A percentile compares a stretch with the other conserved stretches of the same genome.
Evolutionary conservation across 2,888 invertebrate genomes (phyloP).

Genomic region (Oligia latruncula): DNA sequence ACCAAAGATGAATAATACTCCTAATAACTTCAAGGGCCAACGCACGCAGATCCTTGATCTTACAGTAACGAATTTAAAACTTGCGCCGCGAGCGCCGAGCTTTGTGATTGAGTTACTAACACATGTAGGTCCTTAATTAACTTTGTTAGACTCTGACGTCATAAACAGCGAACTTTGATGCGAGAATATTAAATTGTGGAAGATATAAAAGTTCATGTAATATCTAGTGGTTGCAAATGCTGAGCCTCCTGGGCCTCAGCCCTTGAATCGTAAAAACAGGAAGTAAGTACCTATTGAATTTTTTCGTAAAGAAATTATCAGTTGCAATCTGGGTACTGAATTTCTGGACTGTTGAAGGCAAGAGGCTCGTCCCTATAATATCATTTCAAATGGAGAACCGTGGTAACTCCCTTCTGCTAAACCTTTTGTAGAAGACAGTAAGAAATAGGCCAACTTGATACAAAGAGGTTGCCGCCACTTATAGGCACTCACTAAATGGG

Average conservation of each 20-base stretch:
- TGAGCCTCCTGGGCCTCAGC: background rate
- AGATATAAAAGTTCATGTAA: background rate
- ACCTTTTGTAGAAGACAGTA: background rate
- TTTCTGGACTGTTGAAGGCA: background rate
- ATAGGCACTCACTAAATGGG: background rate
- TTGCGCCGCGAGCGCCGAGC: slow-evolving; percentile 10
- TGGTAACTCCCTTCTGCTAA: background rate
- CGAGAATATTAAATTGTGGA: slow-evolving; percentile 13
- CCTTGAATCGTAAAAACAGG: no score
- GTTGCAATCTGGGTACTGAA: no score
- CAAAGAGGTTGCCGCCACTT: slow-evolving; percentile 6
- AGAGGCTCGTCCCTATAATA: background rate
- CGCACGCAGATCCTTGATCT: slow-evolving; percentile 38
- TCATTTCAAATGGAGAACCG: background rate
- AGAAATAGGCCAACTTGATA: slow-evolving; percentile 5
- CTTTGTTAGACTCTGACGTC: slow-evolving; percentile 26
- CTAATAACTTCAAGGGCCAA: slow-evolving; percentile 12
- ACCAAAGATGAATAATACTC: background rate
- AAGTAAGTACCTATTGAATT: no score
- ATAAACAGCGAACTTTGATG: slow-evolving; percentile 38
- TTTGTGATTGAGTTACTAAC: slow-evolving; percentile 29
- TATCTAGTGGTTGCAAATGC: background rate
- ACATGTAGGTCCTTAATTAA: slow-evolving; percentile 38
- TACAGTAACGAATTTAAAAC: slow-evolving; percentile 45
- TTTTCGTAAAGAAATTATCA: background rate